Evolutionary conservation across 2,113 vertebrate species (phyloP), one percentile per base, ranked within the genome.

Genomic region (Xenotilapia caudafasciata): DNA sequence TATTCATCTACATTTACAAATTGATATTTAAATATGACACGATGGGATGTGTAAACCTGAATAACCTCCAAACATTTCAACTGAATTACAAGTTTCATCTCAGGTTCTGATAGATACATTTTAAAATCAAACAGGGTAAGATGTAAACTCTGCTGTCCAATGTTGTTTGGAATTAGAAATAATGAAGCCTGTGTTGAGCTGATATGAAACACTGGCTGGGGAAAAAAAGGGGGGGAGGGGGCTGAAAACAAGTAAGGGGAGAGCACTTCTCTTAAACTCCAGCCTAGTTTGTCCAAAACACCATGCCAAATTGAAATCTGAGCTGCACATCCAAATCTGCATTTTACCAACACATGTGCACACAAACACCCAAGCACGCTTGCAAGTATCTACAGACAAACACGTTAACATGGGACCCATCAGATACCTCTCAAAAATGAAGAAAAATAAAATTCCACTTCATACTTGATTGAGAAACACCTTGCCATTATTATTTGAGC

Each of bases 401-500:
- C 79, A 62, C 70, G 90, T 86, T 65, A 85, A 87, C 62, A 83
- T 81, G 88, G 82, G 82, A 88, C 77, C 82, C 28, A 65, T 60
- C 38, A 81, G 83, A 89, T 55, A 84, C 62, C 79, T 89, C 15
- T 9, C 83, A 84, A 54, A 86, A 86, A 84, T 70, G 28, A 79
- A 40, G 70, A 65, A 65, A 56, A 60, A 51, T 21, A 40, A 53
- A 33, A 26, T 85, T 88, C 85, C 60, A 84, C 79, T 89, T 86
- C 81, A 88, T 85, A 79, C 83, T 86, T 88, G 79, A 89, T 85
- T 62, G 56, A 86, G 83, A 90, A 75, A 93, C 80, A 85, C 77
- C 75, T 88, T 87, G 83, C 90, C 80, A 87, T 90, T 88, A 88
- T 86, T 91, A 91, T 87, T 90, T 83, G 82, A 92, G 92, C 89